phyloP scores from a whole-genome alignment of 2,888 invertebrate genomes.

The Brenthis hecate region DNA sequence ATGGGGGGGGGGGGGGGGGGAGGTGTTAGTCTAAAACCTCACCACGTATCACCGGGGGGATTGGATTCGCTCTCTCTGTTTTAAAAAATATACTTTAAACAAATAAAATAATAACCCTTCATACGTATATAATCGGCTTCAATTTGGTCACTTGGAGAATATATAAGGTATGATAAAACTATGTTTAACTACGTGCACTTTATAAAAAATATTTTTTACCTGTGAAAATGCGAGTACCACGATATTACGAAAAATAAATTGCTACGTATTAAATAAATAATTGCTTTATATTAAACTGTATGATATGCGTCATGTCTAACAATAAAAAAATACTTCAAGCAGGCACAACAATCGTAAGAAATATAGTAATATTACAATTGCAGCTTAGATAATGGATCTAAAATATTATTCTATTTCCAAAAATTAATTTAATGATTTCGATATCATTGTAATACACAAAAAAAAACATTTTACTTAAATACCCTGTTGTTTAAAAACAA shows the following conservation, averaged over 20 bases:
- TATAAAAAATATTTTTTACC: slow-evolving; percentile 33
- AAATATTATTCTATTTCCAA: slow-evolving; percentile 12
- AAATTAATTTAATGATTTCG: slow-evolving; percentile 22
- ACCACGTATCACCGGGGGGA: no score
- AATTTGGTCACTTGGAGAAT: slow-evolving; percentile 74
- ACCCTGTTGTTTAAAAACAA: slow-evolving; percentile 22
- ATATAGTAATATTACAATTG: slow-evolving; percentile 23
- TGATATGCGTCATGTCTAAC: slow-evolving; percentile 39
- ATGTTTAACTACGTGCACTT: slow-evolving; percentile 53
- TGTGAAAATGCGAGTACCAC: slow-evolving; percentile 29
- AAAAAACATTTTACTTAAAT: slow-evolving; percentile 16
- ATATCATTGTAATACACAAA: slow-evolving; percentile 12
- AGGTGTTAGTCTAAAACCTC: no score
- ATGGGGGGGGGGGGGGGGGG: no score
- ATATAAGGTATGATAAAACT: slow-evolving; percentile 53
- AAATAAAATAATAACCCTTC: slow-evolving; percentile 4
- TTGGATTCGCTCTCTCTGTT: no score
- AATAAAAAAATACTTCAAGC: slow-evolving; percentile 25
- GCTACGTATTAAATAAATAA: slow-evolving; percentile 43
- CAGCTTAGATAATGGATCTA: slow-evolving; percentile 23
- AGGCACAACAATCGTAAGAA: slow-evolving; percentile 25
- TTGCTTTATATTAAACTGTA: slow-evolving; percentile 54
- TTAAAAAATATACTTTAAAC: background rate
- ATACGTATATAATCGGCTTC: slow-evolving; percentile 17
- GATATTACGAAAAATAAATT: slow-evolving; percentile 31